Evolutionary conservation across 1,140 invertebrate genomes (phyloP).

Genomic region (Cataglyphis hispanica): DNA sequence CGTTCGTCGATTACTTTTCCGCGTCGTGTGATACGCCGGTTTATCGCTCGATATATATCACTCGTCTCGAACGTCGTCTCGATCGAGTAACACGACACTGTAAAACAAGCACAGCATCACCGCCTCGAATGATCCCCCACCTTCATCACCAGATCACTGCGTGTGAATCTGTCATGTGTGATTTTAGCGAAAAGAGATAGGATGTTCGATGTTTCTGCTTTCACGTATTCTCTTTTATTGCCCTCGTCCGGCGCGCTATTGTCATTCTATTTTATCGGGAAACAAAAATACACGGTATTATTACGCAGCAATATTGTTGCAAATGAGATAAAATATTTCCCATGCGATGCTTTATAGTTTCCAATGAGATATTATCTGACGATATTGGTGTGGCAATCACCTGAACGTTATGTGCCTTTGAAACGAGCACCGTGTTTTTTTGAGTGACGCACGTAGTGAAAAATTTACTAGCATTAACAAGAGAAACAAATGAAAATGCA

Average conservation of each 20-base stretch:
- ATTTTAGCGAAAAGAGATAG: conserved; percentile 53
- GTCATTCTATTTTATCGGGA: conserved; percentile 26
- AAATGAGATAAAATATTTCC: conserved; percentile 49
- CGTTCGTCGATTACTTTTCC: not conserved
- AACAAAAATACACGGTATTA: conserved; percentile 35
- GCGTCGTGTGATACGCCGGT: conserved; percentile 2
- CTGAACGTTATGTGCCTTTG: conserved; percentile 67
- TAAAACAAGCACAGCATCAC: conserved; percentile 25
- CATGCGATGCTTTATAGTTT: not conserved
- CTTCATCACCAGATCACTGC: conserved; percentile 36
- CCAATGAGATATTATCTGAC: conserved; percentile 7
- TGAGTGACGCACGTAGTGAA: conserved; percentile 81
- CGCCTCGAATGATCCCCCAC: conserved; percentile 19
- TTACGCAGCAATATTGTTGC: not conserved
- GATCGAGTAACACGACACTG: not conserved
- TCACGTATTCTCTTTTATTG: conserved; percentile 49
- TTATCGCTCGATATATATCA: not conserved
- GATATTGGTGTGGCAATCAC: conserved; percentile 46
- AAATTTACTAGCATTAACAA: conserved; percentile 36
- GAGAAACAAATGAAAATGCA: conserved; percentile 10
- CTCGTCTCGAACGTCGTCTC: not conserved
- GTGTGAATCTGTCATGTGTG: conserved; percentile 61
- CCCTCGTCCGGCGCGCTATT: conserved; percentile 45
- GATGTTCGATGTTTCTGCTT: conserved; percentile 69
- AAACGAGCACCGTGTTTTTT: conserved; percentile 80